phyloP scores from a whole-genome alignment of 2,113 vertebrate species.

The Eleginops maclovinus region DNA sequence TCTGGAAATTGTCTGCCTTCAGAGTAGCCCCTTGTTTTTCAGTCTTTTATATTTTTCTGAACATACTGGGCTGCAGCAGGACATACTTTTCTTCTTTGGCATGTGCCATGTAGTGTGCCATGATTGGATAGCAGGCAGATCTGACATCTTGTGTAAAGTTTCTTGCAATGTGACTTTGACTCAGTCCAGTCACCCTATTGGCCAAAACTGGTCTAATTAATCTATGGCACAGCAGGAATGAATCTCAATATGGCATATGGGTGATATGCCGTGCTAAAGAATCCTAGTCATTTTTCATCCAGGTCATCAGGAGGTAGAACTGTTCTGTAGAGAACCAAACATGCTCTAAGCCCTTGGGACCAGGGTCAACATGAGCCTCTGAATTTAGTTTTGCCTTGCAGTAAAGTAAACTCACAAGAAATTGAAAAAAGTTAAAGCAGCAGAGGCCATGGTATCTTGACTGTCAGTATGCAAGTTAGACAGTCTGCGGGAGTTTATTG shows the following conservation, averaged over 20 bases:
- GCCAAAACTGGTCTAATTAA: not conserved
- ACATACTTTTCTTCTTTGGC: constrained; percentile 1
- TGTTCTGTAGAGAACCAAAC: not conserved
- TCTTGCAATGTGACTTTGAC: not conserved
- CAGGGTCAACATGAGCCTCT: not conserved
- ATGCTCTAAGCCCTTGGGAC: not conserved
- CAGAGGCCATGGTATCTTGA: not conserved
- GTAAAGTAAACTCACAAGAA: not conserved
- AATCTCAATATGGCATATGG: too few species aligned
- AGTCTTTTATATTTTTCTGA: constrained; percentile 13
- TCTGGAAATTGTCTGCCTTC: constrained; percentile 39
- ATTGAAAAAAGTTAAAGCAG: not conserved
- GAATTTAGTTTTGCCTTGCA: too few species aligned
- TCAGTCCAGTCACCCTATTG: not conserved
- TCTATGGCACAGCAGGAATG: not conserved
- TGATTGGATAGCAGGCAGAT: not conserved
- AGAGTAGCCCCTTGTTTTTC: not conserved
- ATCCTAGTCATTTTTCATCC: not conserved
- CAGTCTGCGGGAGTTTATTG: too few species aligned
- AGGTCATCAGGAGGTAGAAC: not conserved
- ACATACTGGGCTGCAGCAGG: constrained; percentile 11
- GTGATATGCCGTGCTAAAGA: too few species aligned
- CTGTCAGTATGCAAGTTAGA: not conserved
- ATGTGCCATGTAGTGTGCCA: not conserved
- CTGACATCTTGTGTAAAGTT: not conserved